Evolutionary conservation across 2,888 invertebrate species (phyloP).

Genomic region (Netelia fuscicornis): DNA sequence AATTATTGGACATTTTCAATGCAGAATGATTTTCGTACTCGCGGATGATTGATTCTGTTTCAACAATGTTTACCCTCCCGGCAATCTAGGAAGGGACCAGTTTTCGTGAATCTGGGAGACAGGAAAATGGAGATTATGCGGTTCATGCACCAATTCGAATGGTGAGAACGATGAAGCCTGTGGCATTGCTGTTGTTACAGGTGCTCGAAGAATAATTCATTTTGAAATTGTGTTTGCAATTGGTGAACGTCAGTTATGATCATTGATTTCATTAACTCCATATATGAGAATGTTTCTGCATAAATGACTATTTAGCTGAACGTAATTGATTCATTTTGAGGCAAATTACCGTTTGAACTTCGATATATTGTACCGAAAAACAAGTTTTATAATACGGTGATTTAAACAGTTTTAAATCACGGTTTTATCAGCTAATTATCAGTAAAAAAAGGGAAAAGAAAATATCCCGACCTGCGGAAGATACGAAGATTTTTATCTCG

Average conservation of each 20-base stretch:
- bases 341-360: slow-evolving; percentile 38
- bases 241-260: too few species aligned
- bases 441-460: slow-evolving; percentile 19
- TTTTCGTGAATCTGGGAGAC: background rate
- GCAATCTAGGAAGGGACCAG: background rate
- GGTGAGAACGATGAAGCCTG: too few species aligned
- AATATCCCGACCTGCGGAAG: slow-evolving; percentile 20
- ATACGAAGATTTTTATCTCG: slow-evolving; percentile 66
- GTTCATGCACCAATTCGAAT: too few species aligned
- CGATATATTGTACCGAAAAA: slow-evolving; percentile 35
- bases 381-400: background rate
- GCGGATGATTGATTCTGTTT: background rate
- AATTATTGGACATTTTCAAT: background rate
- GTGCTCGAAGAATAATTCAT: background rate
- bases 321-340: slow-evolving; percentile 49
- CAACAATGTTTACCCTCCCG: background rate
- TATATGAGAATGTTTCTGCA: background rate
- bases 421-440: slow-evolving; percentile 61
- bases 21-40: background rate
- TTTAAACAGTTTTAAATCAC: slow-evolving; percentile 33
- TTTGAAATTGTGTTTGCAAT: background rate
- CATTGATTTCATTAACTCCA: background rate
- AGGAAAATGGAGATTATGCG: background rate
- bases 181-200: background rate
- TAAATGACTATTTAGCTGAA: background rate